Evolutionary conservation across 2,113 vertebrate species (phyloP), one percentile per base, ranked within the genome.

Genomic region (Otis tarda): DNA sequence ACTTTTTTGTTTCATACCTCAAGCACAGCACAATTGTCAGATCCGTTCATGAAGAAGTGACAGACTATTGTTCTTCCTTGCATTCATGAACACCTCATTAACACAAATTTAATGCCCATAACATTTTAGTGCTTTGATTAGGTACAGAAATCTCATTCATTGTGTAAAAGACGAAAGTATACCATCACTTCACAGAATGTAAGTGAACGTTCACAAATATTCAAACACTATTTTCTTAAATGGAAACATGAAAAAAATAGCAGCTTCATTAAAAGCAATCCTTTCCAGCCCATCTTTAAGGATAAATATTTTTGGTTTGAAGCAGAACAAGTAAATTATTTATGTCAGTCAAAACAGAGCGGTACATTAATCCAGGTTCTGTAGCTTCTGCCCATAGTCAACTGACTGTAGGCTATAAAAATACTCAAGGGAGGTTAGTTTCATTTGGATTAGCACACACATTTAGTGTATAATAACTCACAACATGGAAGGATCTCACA

Each of bases 11-110:
- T 97, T 97, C 94, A 81, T 83, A 89, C 75, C 83, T 56, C 93
- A 95, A 88, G 87, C 90, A 94, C 80, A 96, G 75, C 56, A 97
- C 97, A 98, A 97, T 90, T 97, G 94, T 96, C 95, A 88, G 86
- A 97, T 96, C 91, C 96, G 76, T 95, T 94, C 91, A 95, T 86
- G 85, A 96, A 94, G 92, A 97, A 97, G 94, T 97, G 93, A 95
- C 95, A 97, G 84, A 91, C 88, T 94, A 95, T 95, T 97, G 95
- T 97, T 98, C 96, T 96, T 93, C 79, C 94, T 88, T 89, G 94
- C 95, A 95, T 96, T 91, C 95, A 88, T 89, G 71, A 96, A 65
- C 75, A 95, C 80, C 65, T 95, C 90, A 96, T 96, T 97, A 97
- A 92, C 95, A 94, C 87, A 97, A 94, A 97, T 97, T 82, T 96